Conservation (phyloP, 2,888 invertebrate genomes). For the Drosophila pegasa region DNA sequence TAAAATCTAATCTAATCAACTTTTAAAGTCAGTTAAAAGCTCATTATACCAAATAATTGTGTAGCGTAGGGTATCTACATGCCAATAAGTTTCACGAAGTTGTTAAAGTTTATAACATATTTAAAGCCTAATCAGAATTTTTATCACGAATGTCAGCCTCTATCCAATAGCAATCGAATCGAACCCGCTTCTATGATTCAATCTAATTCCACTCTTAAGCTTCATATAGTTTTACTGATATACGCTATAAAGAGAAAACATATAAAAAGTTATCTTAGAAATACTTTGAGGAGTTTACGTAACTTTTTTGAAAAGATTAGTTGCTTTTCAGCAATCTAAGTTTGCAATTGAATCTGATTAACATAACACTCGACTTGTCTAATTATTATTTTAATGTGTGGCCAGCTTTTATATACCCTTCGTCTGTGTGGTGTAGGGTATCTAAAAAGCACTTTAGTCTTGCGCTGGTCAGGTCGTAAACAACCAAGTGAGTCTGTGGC, state of each 20-base stretch:
- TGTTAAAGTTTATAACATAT: neutral
- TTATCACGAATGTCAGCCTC: neutral
- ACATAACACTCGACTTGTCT: too few relatives aligned
- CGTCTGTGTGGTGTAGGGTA: conserved; percentile 30
- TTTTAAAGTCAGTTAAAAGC: neutral
- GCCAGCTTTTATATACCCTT: conserved; percentile 29
- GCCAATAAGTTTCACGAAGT: neutral
- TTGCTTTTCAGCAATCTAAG: too few relatives aligned
- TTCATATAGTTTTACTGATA: too few relatives aligned
- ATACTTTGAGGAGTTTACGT: neutral
- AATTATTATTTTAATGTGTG: too few relatives aligned
- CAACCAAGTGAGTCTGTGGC: conserved; percentile 40
- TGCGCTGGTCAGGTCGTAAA: conserved; percentile 48
- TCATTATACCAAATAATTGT: neutral
- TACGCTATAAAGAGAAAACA: neutral
- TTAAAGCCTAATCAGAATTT: too few relatives aligned
- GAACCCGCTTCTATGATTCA: neutral
- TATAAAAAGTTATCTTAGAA: neutral
- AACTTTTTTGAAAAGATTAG: neutral
- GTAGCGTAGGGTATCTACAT: neutral
- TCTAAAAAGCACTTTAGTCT: conserved; percentile 53
- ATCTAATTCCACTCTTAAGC: too few relatives aligned
- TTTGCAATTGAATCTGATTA: too few relatives aligned
- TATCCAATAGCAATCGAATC: too few relatives aligned
- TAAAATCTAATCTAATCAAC: neutral